Percentiles rank a stretch among this genome's conserved stretches.
These are phyloP conservation scores for Pyxicephalus adspersus DNA, from an alignment of 2,113 vertebrate species.

Conservation along the genomic window DNA sequence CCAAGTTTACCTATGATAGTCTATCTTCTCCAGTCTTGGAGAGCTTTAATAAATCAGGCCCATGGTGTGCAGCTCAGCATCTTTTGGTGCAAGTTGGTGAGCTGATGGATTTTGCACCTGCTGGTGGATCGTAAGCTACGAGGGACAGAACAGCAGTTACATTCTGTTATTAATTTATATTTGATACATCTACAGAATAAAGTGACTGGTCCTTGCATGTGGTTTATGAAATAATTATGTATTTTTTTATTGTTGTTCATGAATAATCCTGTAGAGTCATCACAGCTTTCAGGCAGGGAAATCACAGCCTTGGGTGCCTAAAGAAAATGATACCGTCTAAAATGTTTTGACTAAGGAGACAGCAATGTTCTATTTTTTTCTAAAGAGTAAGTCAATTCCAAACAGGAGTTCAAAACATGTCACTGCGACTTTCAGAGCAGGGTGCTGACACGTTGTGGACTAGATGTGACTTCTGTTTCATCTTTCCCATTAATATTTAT, in stretches of 20 bases:
- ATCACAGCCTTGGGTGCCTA: neutral
- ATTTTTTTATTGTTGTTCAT: neutral
- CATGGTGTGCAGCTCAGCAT: too few relatives aligned
- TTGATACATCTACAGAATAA: constrained; percentile 4
- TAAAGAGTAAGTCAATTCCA: neutral
- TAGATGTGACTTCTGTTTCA: neutral
- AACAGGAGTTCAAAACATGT: neutral
- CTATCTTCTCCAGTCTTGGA: too few relatives aligned
- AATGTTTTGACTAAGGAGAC: neutral
- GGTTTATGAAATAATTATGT: neutral
- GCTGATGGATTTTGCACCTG: too few relatives aligned
- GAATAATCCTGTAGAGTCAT: neutral
- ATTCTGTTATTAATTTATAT: constrained; percentile 12
- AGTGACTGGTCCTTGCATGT: neutral
- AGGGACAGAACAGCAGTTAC: too few relatives aligned
- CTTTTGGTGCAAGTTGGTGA: too few relatives aligned
- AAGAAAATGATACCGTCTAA: neutral
- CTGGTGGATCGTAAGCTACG: too few relatives aligned
- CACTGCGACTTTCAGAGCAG: neutral
- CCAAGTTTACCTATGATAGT: too few relatives aligned
- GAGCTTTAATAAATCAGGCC: too few relatives aligned
- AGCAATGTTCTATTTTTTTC: neutral
- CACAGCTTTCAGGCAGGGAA: neutral
- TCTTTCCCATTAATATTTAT: neutral
- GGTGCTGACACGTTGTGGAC: neutral